Evolutionary conservation across 2,113 vertebrate genomes (phyloP).

Genomic region (Pseudopodoces humilis): DNA sequence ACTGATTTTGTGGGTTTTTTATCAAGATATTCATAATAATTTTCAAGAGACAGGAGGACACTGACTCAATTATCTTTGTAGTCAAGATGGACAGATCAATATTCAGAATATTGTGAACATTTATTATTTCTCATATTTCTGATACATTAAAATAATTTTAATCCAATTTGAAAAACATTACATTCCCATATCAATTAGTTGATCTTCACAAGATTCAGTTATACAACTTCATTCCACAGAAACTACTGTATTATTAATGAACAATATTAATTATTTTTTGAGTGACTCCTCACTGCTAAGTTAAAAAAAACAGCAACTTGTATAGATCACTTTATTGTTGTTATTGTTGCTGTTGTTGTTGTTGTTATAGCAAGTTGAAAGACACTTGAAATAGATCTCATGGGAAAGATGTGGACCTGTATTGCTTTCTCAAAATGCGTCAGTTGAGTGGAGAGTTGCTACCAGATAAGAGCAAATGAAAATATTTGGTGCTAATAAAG

Average conservation of each 20-base stretch:
- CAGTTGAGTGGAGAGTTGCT: background rate
- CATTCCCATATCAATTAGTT: background rate
- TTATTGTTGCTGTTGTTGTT: background rate
- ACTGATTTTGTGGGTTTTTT: background rate
- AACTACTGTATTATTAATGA: background rate
- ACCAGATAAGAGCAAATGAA: background rate
- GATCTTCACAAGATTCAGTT: background rate
- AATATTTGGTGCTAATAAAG: background rate
- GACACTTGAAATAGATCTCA: background rate
- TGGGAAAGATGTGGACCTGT: background rate
- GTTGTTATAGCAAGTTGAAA: background rate
- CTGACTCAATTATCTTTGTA: background rate
- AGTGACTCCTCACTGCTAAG: background rate
- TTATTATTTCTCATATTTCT: background rate
- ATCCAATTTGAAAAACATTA: background rate
- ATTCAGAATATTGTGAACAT: background rate
- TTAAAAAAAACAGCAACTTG: fast-evolving
- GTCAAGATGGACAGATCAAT: background rate
- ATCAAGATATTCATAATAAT: background rate
- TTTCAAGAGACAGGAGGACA: background rate
- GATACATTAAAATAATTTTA: background rate
- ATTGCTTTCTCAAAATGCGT: background rate
- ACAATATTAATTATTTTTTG: background rate
- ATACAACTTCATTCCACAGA: background rate
- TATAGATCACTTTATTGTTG: background rate